A percentile compares a stretch with the other conserved stretches of the same genome.
Conservation (phyloP, 1,140 invertebrate genomes). For the Spodoptera litura region DNA sequence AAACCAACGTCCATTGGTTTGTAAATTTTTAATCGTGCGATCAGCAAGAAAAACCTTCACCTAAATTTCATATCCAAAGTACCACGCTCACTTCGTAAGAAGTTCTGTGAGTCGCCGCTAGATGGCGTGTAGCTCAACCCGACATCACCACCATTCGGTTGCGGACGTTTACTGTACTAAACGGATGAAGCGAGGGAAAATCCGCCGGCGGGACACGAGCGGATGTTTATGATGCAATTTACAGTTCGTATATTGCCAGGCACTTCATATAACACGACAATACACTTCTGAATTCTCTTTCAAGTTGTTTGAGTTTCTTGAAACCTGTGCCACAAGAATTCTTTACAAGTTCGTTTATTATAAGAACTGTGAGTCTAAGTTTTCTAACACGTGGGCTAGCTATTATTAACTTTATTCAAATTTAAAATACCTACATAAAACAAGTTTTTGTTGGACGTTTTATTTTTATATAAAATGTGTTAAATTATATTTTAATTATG, state of each 20-base stretch:
- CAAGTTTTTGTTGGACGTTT: too few relatives aligned
- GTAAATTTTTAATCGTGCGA: not conserved
- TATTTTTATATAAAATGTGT: too few relatives aligned
- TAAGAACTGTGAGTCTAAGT: constrained; percentile 6
- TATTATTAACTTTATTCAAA: not conserved
- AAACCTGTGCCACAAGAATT: constrained; percentile 41
- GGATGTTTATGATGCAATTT: constrained; percentile 82
- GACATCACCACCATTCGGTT: constrained; percentile 48
- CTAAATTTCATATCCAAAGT: not conserved
- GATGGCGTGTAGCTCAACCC: constrained; percentile 64
- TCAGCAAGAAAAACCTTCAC: not conserved
- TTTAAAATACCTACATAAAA: not conserved
- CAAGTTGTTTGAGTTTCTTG: constrained; percentile 52
- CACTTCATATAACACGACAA: constrained; percentile 71
- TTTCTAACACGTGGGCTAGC: constrained; percentile 11
- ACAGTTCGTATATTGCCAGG: constrained; percentile 77
- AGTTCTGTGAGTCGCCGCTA: constrained; percentile 64
- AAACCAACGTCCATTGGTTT: too few relatives aligned
- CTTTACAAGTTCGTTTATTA: constrained; percentile 33
- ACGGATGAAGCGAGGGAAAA: constrained; percentile 60
- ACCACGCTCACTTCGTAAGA: constrained; percentile 31
- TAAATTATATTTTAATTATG: too few relatives aligned
- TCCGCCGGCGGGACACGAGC: constrained; percentile 55
- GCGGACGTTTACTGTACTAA: constrained; percentile 64
- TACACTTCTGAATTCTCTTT: constrained; percentile 66